Evolutionary conservation across 2,113 vertebrate species (phyloP).

Genomic region (Eidolon helvum): DNA sequence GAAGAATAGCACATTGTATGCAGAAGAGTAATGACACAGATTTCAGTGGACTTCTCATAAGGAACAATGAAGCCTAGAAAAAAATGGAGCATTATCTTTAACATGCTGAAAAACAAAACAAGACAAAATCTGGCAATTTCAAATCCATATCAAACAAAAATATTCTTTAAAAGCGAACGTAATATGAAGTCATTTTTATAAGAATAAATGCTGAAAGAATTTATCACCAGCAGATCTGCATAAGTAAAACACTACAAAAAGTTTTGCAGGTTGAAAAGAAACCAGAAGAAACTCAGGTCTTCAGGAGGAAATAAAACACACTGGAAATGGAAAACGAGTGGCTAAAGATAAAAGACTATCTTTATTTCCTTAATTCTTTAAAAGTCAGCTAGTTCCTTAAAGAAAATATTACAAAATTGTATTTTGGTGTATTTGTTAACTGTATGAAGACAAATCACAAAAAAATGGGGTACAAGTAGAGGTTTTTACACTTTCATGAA

Average conservation of each 20-base stretch:
- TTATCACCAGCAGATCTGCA: background rate
- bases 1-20: background rate
- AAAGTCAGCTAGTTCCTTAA: background rate
- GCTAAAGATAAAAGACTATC: background rate
- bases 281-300: background rate
- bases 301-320: background rate
- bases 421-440: background rate
- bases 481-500: background rate
- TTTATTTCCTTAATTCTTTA: background rate
- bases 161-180: background rate
- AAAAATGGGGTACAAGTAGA: background rate
- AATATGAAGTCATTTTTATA: background rate
- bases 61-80: background rate
- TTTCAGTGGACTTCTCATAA: background rate
- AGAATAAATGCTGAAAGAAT: background rate
- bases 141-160: background rate
- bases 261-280: background rate
- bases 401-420: background rate
- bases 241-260: background rate
- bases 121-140: background rate
- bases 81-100: background rate
- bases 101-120: background rate
- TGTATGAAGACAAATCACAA: background rate
- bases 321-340: background rate
- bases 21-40: background rate